These are phyloP conservation scores for Anableps anableps DNA, from an alignment of 2,797 vertebrate genomes.

Conservation along the genomic window DNA sequence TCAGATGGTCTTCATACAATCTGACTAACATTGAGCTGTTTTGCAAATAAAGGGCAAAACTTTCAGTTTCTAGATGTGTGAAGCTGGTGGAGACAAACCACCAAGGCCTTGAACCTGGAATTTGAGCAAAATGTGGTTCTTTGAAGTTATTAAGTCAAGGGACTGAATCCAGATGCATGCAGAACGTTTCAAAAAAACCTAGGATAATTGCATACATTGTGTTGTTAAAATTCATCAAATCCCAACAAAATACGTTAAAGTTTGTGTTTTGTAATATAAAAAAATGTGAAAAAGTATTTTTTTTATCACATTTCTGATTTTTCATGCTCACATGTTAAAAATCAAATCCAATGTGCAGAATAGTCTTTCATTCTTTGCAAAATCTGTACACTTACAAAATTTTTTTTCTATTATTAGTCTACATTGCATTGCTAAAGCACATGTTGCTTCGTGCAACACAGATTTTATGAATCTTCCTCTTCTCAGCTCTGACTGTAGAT, in stretches of 20 bases:
- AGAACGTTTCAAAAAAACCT: neutral
- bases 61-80: neutral
- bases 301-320: neutral
- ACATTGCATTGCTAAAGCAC: neutral
- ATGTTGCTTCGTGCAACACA: conserved; percentile 1
- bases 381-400: neutral
- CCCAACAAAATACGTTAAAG: neutral
- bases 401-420: neutral
- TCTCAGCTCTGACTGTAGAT: neutral
- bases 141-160: neutral
- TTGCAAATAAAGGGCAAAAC: no score
- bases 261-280: neutral
- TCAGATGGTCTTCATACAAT: no score
- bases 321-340: neutral
- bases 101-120: neutral
- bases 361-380: neutral
- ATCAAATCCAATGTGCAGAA: neutral
- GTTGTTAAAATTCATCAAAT: neutral
- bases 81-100: neutral
- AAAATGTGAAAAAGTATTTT: neutral
- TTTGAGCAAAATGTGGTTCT: no score
- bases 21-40: no score
- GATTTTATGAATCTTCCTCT: neutral
- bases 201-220: neutral
- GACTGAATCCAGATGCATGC: neutral